Evolutionary conservation across 1,140 invertebrate species (phyloP).

Genomic region (Megalopta genalis): DNA sequence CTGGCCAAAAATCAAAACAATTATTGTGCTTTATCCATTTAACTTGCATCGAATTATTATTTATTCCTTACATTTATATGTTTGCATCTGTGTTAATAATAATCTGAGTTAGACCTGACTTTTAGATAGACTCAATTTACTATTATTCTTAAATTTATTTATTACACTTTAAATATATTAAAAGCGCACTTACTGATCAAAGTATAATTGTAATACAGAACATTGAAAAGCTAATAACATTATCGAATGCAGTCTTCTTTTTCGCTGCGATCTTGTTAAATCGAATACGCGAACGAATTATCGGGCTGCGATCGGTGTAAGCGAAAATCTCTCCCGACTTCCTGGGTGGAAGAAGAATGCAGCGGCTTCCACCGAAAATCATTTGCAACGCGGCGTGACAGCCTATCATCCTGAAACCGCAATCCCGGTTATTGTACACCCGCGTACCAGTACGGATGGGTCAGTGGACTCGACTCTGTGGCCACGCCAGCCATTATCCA

Average conservation of each 20-base stretch:
- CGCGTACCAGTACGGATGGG: conserved; percentile 65
- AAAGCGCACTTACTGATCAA: too few relatives aligned
- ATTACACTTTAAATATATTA: too few relatives aligned
- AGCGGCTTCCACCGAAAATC: conserved; percentile 69
- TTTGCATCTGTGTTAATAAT: too few relatives aligned
- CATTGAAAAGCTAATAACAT: too few relatives aligned
- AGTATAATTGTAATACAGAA: too few relatives aligned
- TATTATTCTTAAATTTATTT: too few relatives aligned
- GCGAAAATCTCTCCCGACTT: neutral
- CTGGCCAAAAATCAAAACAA: too few relatives aligned
- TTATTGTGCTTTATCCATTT: too few relatives aligned
- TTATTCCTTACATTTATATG: too few relatives aligned
- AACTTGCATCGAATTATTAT: too few relatives aligned
- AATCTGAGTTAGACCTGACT: too few relatives aligned
- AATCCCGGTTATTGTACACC: conserved; percentile 74
- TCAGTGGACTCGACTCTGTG: conserved; percentile 69
- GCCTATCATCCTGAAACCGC: conserved; percentile 76
- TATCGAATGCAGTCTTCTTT: neutral
- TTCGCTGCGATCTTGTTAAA: neutral
- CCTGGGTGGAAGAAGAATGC: conserved; percentile 37
- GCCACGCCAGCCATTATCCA: conserved; percentile 72
- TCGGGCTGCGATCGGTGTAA: neutral
- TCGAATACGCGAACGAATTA: neutral
- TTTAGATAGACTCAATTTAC: too few relatives aligned
- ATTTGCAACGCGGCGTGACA: conserved; percentile 75